Evolutionary conservation across 2,888 invertebrate species (phyloP).

Genomic region (Philaethria dido): DNA sequence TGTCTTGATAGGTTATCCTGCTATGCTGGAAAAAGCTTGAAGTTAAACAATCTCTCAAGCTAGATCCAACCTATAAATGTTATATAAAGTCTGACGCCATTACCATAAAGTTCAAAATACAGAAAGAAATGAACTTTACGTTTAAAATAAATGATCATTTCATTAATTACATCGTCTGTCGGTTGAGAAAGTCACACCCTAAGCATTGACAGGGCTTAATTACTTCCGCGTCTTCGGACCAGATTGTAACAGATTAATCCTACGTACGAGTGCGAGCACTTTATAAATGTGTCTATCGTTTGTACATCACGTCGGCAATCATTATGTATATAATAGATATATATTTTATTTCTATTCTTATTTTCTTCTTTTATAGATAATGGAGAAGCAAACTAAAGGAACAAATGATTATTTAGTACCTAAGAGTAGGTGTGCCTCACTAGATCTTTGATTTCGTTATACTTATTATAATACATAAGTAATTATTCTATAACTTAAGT

Average conservation of each 20-base stretch:
- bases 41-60: not conserved
- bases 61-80: not conserved
- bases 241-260: constrained; percentile 25
- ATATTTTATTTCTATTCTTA: not conserved
- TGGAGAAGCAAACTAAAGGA: too few species aligned
- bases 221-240: constrained; percentile 27
- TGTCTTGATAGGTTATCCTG: too few species aligned
- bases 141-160: constrained; percentile 22
- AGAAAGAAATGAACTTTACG: constrained; percentile 5
- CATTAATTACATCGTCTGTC: constrained; percentile 27
- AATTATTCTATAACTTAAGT: too few species aligned
- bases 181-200: constrained; percentile 27
- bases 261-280: not conserved
- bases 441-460: too few species aligned
- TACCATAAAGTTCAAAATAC: not conserved
- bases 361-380: too few species aligned
- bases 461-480: too few species aligned
- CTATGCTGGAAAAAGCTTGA: too few species aligned
- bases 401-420: too few species aligned
- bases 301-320: not conserved
- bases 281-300: constrained; percentile 18
- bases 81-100: not conserved
- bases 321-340: not conserved
- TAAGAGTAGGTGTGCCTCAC: too few species aligned
- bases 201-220: constrained; percentile 26